These are phyloP conservation scores for Hirundichthys speculiger DNA, from an alignment of 2,113 vertebrate genomes.

Conservation along the genomic window DNA sequence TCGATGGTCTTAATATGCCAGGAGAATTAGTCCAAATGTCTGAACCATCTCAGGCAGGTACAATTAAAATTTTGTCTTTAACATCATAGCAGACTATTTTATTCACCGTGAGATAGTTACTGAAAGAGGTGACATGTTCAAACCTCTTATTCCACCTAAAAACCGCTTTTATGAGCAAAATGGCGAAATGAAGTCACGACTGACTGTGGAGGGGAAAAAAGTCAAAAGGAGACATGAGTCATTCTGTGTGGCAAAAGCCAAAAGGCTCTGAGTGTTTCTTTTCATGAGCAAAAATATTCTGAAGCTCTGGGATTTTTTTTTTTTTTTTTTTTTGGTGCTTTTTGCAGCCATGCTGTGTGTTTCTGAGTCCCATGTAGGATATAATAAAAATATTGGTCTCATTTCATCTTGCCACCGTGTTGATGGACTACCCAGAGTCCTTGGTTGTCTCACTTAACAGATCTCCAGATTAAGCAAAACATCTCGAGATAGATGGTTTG, in stretches of 20 bases:
- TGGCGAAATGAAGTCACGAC: conserved; percentile 22
- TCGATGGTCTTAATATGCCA: conserved; percentile 8
- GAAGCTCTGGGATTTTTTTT: neutral
- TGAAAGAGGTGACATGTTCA: conserved; percentile 21
- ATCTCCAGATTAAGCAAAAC: no score
- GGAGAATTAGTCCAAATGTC: conserved; percentile 4
- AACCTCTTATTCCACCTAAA: conserved; percentile 34
- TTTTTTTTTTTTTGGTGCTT: neutral
- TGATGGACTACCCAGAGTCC: no score
- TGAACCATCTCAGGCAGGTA: conserved; percentile 18
- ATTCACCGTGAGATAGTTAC: conserved; percentile 16
- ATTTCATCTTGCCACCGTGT: no score
- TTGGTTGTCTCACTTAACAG: no score
- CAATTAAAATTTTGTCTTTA: conserved; percentile 37
- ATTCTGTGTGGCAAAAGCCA: conserved; percentile 31
- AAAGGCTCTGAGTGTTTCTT: conserved; percentile 7
- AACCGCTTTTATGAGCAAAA: conserved; percentile 30
- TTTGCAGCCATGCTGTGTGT: neutral
- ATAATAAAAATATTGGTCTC: no score
- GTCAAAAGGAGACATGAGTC: conserved; percentile 30
- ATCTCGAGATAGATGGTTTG: no score
- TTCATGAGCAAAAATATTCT: neutral
- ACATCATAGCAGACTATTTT: conserved; percentile 19
- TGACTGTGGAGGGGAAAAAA: conserved; percentile 1
- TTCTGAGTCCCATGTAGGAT: conserved; percentile 12